Evolutionary conservation across 1,140 invertebrate genomes (phyloP).

Genomic region (Sogatella furcifera): DNA sequence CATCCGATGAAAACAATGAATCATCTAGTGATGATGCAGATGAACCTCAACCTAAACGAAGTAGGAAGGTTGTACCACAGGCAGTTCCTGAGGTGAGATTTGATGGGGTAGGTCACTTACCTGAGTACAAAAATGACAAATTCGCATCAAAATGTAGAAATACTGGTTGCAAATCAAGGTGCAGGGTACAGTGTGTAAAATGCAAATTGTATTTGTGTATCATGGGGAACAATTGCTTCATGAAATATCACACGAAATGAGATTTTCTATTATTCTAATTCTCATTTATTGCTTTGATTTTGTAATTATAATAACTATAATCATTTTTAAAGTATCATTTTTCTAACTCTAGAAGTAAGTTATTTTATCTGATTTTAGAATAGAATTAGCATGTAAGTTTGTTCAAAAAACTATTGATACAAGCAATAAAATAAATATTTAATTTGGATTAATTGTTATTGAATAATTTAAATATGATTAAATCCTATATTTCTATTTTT

Average conservation of each 20-base stretch:
- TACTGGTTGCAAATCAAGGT: background rate
- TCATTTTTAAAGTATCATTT: too few species aligned
- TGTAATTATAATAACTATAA: background rate
- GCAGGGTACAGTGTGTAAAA: background rate
- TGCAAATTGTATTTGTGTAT: background rate
- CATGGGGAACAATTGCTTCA: background rate
- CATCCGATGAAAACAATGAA: background rate
- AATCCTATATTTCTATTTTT: too few species aligned
- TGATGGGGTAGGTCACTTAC: background rate
- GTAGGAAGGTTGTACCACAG: background rate
- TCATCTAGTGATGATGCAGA: background rate
- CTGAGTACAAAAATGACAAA: background rate
- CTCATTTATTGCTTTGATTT: too few species aligned
- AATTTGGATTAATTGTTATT: too few species aligned
- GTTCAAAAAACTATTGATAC: too few species aligned
- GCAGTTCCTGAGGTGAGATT: background rate
- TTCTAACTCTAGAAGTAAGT: too few species aligned
- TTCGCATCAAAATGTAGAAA: background rate
- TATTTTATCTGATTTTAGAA: too few species aligned
- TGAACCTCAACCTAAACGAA: background rate
- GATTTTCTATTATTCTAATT: too few species aligned
- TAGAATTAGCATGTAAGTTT: too few species aligned
- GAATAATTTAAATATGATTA: too few species aligned
- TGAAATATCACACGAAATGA: constrained; percentile 1
- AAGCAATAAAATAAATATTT: too few species aligned